Base-by-base conservation (phyloP, 2,888 invertebrate genomes). In the Lydus trimaculatus region DNA sequence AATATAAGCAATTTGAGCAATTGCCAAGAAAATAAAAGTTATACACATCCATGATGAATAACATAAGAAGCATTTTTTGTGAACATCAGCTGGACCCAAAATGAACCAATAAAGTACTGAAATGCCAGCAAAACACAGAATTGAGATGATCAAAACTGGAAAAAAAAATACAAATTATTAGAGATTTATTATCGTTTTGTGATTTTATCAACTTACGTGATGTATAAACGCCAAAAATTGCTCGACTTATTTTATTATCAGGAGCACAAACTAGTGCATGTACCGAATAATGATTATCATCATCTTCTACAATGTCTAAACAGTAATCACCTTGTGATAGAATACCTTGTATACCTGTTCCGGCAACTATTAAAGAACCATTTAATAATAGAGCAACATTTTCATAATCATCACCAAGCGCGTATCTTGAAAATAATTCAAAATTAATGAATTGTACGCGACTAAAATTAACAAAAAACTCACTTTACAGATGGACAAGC, bases 11-110 rank as follows among this genome's bases (percentile, higher is more conserved):
- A 75, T 71, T 65, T 82, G 81, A 15, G 80, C 74, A 4, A 79
- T 66, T 6, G 78, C 78, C 59, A 84, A 65, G 52, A 74, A 78
- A 0, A 81, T 65, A 72, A 82, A 83, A 6, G 80, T 78, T 1
- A 78, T 31, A 13, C 75, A 76, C 82, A 83, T 82, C 1, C 77
- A 78, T 0, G 71, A 31, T 0, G 78, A 73, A 65, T 80, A 83
- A 15, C 75, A 76, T 31, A 79, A 71, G 39, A 83, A 76, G 63
- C 80, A 82, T 61, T 77, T 78, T 58, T 80, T 80, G 65, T 81
- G 76, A 7, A 79, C 72, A 43, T 81, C 73, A 65, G 69, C 73
- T 4, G 67, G 69, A 20, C 74, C 72, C 13, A 77, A 64, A 31
- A 77, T 68, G 25, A 77, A 73, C 25, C 64, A 65, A 52, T 78